Evolutionary conservation across 2,113 vertebrate species (phyloP).

Genomic region (Pterocles burchelli): DNA sequence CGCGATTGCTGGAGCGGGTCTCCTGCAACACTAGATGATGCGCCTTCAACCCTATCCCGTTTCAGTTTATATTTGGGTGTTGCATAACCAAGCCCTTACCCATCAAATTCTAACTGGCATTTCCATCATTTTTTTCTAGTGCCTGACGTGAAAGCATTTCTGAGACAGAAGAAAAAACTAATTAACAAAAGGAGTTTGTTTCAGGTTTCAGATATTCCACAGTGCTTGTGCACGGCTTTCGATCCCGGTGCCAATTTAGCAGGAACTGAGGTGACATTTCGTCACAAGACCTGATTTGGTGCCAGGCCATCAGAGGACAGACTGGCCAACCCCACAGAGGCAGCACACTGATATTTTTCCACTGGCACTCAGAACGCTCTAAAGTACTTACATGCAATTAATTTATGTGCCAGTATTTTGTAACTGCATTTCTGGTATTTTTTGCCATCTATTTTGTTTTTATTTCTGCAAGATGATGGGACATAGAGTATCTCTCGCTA

Average conservation of each 20-base stretch:
- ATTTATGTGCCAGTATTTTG: not conserved
- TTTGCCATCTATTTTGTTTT: not conserved
- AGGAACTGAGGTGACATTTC: not conserved
- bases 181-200: not conserved
- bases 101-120: not conserved
- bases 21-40: slow-evolving; percentile 17
- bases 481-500: not conserved
- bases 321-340: not conserved
- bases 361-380: fast-evolving
- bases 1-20: not conserved
- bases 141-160: not conserved
- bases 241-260: not conserved
- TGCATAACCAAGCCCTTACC: slow-evolving; percentile 26
- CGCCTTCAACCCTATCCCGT: not conserved
- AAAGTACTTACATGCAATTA: not conserved
- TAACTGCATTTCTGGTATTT: not conserved
- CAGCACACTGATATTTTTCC: not conserved
- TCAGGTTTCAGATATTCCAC: not conserved
- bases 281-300: not conserved
- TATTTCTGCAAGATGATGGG: not conserved
- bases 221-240: fast-evolving
- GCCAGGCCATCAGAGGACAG: not conserved
- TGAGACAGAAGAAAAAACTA: not conserved
- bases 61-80: slow-evolving; percentile 59
- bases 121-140: not conserved